These are phyloP conservation scores for Drosophila prostipennis DNA, from an alignment of 2,888 invertebrate genomes.

Conservation along the genomic window DNA sequence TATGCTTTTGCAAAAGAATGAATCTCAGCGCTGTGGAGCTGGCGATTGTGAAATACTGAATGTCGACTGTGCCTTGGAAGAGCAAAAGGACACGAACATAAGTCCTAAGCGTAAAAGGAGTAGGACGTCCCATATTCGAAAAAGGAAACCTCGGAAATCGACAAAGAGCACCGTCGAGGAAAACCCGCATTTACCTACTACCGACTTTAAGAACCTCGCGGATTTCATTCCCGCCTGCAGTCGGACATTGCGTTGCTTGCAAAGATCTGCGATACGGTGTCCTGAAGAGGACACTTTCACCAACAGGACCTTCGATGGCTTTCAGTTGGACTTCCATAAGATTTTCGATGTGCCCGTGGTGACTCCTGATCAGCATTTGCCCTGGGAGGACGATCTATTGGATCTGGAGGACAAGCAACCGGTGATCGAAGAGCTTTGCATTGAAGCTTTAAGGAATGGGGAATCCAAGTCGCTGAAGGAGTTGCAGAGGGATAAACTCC, in stretches of 20 bases:
- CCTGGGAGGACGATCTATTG: conserved; percentile 3
- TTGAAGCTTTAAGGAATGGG: conserved; percentile 30
- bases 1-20: not conserved
- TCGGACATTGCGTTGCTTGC: not conserved
- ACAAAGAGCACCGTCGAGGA: not conserved
- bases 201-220: not conserved
- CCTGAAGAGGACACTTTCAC: conserved; percentile 1
- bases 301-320: not conserved
- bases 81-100: not conserved
- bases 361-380: not conserved
- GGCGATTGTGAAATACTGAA: conserved; percentile 8
- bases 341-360: conserved; percentile 37
- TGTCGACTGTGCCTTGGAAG: not conserved
- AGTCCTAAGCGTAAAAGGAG: not conserved
- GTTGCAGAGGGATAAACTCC: not conserved
- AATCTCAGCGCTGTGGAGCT: not conserved
- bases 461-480: not conserved
- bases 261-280: not conserved
- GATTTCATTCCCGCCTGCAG: conserved; percentile 16
- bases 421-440: conserved; percentile 38
- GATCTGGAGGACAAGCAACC: conserved; percentile 33
- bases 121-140: too few relatives aligned
- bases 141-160: not conserved
- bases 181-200: not conserved
- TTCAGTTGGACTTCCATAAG: conserved; percentile 45